Conservation (phyloP, 1,140 invertebrate genomes). For the Holcopasites calliopsidis region DNA sequence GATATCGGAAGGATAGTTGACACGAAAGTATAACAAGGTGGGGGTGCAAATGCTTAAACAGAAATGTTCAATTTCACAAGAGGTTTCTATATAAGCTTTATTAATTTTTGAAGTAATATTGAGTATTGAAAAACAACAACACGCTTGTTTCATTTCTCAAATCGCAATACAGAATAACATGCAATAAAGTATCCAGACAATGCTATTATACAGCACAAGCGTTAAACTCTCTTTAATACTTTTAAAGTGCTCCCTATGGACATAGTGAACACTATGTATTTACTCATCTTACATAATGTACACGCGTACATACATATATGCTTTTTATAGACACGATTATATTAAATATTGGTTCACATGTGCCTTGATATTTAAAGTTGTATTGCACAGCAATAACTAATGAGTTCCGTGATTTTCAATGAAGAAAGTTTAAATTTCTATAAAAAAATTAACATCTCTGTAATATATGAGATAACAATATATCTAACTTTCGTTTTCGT, state of each 20-base stretch:
- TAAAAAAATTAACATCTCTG: too few relatives aligned
- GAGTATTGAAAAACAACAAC: slow-evolving; percentile 42
- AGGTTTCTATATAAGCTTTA: slow-evolving; percentile 5
- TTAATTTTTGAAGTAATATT: slow-evolving; percentile 37
- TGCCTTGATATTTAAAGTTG: too few relatives aligned
- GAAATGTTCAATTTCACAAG: slow-evolving; percentile 9
- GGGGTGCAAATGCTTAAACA: neutral
- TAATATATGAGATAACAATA: too few relatives aligned
- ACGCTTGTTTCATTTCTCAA: slow-evolving; percentile 4
- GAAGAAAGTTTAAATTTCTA: neutral
- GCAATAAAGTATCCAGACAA: slow-evolving; percentile 17
- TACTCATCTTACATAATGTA: neutral
- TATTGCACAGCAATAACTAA: slow-evolving; percentile 54
- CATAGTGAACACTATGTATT: neutral
- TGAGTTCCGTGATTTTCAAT: neutral
- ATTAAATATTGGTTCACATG: neutral
- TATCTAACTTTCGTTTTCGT: too few relatives aligned
- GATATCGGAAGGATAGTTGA: neutral
- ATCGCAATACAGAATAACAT: slow-evolving; percentile 20
- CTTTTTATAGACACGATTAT: neutral
- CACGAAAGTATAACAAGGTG: neutral
- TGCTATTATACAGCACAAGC: slow-evolving; percentile 1
- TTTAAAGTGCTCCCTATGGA: neutral
- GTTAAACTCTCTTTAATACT: neutral
- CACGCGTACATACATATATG: neutral